Evolutionary conservation across 2,113 vertebrate species (phyloP).

Genomic region (Bujurquina vittata): DNA sequence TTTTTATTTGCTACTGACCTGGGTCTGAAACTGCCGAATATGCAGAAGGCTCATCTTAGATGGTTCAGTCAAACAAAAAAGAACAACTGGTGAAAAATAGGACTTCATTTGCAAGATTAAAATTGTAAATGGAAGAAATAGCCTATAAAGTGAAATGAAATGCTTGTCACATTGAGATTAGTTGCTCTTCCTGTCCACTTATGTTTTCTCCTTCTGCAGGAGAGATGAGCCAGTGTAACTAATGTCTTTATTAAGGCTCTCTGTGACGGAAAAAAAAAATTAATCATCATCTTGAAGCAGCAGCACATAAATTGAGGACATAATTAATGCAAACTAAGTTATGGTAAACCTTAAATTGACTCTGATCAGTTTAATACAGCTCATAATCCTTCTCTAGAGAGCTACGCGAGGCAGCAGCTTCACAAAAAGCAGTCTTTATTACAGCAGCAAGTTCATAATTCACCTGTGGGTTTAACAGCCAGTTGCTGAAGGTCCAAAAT

Average conservation of each 20-base stretch:
- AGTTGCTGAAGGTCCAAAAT: background rate
- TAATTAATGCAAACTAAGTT: slow-evolving; percentile 1
- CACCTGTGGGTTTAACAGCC: background rate
- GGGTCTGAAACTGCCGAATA: accelerated
- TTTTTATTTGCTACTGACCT: background rate
- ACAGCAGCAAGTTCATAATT: background rate
- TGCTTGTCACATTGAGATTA: background rate
- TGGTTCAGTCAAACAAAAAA: background rate
- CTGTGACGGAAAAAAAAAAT: background rate
- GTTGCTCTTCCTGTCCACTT: background rate
- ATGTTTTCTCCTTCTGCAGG: background rate
- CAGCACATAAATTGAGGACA: background rate
- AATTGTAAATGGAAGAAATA: background rate
- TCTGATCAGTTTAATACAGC: background rate
- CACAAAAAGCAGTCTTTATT: background rate
- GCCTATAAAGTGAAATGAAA: background rate
- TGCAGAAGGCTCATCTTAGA: background rate
- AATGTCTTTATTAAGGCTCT: background rate
- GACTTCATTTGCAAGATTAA: background rate
- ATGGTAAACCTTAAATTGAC: background rate
- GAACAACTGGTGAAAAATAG: background rate
- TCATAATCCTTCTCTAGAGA: background rate
- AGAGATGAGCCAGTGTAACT: background rate
- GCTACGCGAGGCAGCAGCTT: background rate
- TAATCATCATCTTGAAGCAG: background rate